Conservation (phyloP, 1,140 invertebrate genomes). For the Myzus persicae region DNA sequence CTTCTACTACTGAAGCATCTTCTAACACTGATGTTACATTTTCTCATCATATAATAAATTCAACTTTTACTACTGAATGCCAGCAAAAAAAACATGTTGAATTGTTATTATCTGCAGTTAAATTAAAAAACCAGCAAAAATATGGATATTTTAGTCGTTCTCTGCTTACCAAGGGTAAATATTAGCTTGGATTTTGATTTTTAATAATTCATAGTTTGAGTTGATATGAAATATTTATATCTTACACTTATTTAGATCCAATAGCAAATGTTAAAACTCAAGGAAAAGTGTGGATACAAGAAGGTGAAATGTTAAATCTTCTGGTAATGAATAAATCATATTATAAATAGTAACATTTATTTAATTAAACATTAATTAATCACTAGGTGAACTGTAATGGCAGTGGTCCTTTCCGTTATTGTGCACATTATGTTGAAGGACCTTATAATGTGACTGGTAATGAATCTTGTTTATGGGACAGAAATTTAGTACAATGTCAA, state of each 20-base stretch:
- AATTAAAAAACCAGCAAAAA: constrained; percentile 43
- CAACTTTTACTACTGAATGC: background rate
- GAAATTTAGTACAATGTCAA: constrained; percentile 66
- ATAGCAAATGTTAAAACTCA: constrained; percentile 72
- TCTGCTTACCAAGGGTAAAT: constrained; percentile 43
- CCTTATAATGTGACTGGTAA: constrained; percentile 81
- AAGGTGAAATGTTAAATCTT: constrained; percentile 77
- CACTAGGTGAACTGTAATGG: constrained; percentile 70
- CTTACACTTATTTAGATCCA: constrained; percentile 67
- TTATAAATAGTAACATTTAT: background rate
- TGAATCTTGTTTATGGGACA: constrained; percentile 70
- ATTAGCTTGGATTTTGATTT: background rate
- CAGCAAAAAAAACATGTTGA: constrained; percentile 11
- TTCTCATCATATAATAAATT: constrained; percentile 22
- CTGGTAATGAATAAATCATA: constrained; percentile 64
- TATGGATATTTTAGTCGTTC: constrained; percentile 44
- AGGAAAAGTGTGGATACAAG: constrained; percentile 81
- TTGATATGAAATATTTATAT: background rate
- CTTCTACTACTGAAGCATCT: background rate
- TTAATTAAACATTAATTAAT: background rate
- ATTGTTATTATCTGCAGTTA: constrained; percentile 38
- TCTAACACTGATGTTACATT: background rate
- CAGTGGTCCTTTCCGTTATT: constrained; percentile 74
- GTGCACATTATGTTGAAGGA: constrained; percentile 70
- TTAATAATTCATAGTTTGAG: background rate